Evolutionary conservation across 1,140 invertebrate genomes (phyloP), one percentile per base, ranked within the genome.

Genomic region (Anoplophora glabripennis): DNA sequence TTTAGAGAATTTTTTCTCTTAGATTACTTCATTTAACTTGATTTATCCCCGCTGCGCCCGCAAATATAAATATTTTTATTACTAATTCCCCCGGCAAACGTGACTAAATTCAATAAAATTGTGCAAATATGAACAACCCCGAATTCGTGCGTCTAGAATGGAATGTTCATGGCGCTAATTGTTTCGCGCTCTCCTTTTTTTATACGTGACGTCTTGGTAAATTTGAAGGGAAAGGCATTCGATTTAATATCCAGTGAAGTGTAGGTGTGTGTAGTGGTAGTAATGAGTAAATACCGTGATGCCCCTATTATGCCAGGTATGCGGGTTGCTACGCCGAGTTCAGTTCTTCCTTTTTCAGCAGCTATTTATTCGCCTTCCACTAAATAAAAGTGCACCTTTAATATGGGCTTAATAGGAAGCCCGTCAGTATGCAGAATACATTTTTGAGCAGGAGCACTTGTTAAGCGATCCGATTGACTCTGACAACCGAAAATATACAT

Each of bases 231-330:
- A 49, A 18, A 41, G 47, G 47, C 54, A 60, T 54, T 28, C 55
- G 55, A 62, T 62, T 62, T 62, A 62, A 62, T 62, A 63, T 63
- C 56, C 41, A 40, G 44, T 54, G 49, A 34, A 61, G 58, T 51
- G 49, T 59, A 58, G 55, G 55, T 63, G 51, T 58, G 56, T 54
- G 61, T 63, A 54, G 56, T 41, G 61, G 41, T 59, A 63, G 55
- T 63, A 63, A 63, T 63, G 61, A 63, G 61, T 63, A 63, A 63
- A 63, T 63, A 63, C 61, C 61, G 46, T 46, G 45, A 51, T 58
- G 51, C 51, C 61, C 60, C 61, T 52, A 63, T 63, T 63, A 63
- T 63, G 49, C 46, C 56, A 63, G 56, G 55, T 63, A 63, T 63
- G 61, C 61, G 52, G 55, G 61, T 47, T 54, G 61, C 51, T 54